Evolutionary conservation across 2,113 vertebrate genomes (phyloP).

Genomic region (Quiscalus mexicanus): DNA sequence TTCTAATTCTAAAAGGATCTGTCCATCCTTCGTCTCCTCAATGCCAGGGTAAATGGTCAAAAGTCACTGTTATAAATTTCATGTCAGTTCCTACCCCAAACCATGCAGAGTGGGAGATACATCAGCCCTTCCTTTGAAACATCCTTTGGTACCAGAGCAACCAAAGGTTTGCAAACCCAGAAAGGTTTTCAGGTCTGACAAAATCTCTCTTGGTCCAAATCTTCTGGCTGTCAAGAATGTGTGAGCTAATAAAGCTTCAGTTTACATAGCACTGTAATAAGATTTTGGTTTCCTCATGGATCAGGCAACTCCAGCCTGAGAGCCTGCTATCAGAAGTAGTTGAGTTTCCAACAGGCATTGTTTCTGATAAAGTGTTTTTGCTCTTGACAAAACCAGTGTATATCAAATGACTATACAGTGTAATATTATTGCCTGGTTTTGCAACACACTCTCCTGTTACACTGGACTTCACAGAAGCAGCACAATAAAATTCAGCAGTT

Average conservation of each 20-base stretch:
- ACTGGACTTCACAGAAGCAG: conserved; percentile 4
- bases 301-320: not conserved
- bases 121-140: not conserved
- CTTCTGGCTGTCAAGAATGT: not conserved
- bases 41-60: not conserved
- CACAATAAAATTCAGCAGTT: conserved; percentile 3
- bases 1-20: not conserved
- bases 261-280: not conserved
- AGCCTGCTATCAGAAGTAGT: not conserved
- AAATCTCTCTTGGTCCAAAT: not conserved
- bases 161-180: not conserved
- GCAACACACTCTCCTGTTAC: conserved; percentile 18
- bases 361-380: not conserved
- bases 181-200: not conserved
- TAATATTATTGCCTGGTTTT: conserved; percentile 8
- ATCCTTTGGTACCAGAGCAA: not conserved
- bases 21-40: not conserved
- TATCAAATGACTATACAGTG: not conserved
- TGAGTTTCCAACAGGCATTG: not conserved
- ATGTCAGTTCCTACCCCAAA: not conserved
- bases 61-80: not conserved
- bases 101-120: rapidly evolving
- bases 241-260: not conserved
- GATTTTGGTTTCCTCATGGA: not conserved
- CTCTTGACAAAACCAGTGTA: not conserved